phyloP scores from a whole-genome alignment of 2,797 vertebrate genomes.

The Discoglossus pictus region DNA sequence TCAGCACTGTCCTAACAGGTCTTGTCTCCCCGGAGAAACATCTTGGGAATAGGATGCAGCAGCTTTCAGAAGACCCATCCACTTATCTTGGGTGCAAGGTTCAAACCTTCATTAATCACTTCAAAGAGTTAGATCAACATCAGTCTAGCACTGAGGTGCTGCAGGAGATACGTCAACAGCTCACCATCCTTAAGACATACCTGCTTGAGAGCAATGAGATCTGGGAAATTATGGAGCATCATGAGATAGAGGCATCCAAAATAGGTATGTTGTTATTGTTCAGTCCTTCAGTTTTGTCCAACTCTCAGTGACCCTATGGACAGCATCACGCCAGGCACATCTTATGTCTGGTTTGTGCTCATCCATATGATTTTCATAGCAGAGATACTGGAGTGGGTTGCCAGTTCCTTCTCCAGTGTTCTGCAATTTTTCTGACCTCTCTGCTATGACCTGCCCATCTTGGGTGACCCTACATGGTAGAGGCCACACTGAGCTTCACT shows the following conservation, averaged over 20 bases:
- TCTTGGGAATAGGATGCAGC: slow-evolving; percentile 72
- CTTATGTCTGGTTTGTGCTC: too few relatives aligned
- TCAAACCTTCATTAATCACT: slow-evolving; percentile 61
- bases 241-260: slow-evolving; percentile 40
- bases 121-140: slow-evolving; percentile 46
- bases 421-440: too few relatives aligned
- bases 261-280: slow-evolving; percentile 45
- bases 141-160: slow-evolving; percentile 71
- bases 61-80: slow-evolving; percentile 71
- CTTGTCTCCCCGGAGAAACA: slow-evolving; percentile 69
- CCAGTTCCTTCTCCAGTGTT: too few relatives aligned
- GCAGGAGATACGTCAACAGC: slow-evolving; percentile 78
- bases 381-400: too few relatives aligned
- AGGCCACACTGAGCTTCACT: too few relatives aligned
- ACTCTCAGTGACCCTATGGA: too few relatives aligned
- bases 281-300: too few relatives aligned
- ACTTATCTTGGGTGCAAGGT: slow-evolving; percentile 68
- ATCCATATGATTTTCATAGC: too few relatives aligned
- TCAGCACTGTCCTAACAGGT: slow-evolving; percentile 71
- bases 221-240: slow-evolving; percentile 67
- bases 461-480: too few relatives aligned
- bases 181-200: slow-evolving; percentile 73
- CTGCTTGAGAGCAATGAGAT: slow-evolving; percentile 74
- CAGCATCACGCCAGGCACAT: too few relatives aligned
- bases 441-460: too few relatives aligned